Percentiles rank a stretch among this genome's conserved stretches.
Conservation (phyloP, 1,140 invertebrate genomes). For the Gryllus bimaculatus region DNA sequence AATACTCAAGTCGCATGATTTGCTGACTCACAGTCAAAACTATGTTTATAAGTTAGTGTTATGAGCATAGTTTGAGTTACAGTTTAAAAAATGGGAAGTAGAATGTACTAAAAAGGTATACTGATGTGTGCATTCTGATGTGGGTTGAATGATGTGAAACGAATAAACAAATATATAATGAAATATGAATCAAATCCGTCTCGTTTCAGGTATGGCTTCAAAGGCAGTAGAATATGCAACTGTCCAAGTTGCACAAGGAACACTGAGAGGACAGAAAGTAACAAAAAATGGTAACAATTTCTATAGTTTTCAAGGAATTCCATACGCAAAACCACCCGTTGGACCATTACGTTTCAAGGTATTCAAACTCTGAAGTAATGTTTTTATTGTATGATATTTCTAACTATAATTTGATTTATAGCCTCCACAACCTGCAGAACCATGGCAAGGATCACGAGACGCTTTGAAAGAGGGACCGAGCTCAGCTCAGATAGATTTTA, state of each 20-base stretch:
- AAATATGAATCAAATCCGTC: no score
- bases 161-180: no score
- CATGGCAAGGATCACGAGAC: constrained; percentile 15
- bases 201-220: not conserved
- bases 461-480: constrained; percentile 11
- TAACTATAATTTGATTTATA: not conserved
- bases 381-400: no score
- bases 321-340: constrained; percentile 55
- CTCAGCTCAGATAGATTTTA: constrained; percentile 3
- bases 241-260: not conserved
- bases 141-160: no score
- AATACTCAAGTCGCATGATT: no score
- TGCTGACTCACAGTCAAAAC: no score
- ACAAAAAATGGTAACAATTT: constrained; percentile 35
- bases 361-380: not conserved
- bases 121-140: no score
- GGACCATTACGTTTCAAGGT: constrained; percentile 47
- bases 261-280: constrained; percentile 23
- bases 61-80: no score
- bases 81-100: no score
- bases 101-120: no score
- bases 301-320: constrained; percentile 54
- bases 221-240: not conserved
- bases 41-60: no score
- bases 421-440: constrained; percentile 7